Percentiles rank a stretch among this genome's conserved stretches.
These are phyloP conservation scores for Sparus aurata DNA, from an alignment of 2,797 vertebrate species.

Conservation along the genomic window DNA sequence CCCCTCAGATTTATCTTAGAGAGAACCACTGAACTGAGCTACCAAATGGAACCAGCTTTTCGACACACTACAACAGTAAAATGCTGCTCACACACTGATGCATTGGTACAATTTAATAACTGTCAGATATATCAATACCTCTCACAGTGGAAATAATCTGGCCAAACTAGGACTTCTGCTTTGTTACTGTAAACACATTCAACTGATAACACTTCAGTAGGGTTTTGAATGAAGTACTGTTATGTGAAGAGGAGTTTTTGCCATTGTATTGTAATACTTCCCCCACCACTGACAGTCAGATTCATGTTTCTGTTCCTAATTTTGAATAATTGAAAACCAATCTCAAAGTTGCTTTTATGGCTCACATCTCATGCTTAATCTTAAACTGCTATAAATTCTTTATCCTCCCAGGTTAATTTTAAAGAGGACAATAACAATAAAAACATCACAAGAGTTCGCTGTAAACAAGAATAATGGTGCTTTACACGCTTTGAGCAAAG, in stretches of 20 bases:
- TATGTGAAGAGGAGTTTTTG: too few species aligned
- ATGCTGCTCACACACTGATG: background rate
- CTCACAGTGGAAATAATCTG: background rate
- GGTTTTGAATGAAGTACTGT: too few species aligned
- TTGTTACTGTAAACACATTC: too few species aligned
- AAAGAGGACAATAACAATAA: constrained; percentile 25
- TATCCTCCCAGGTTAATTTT: constrained; percentile 33
- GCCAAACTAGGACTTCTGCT: background rate
- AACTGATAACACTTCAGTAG: background rate
- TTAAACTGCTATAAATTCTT: constrained; percentile 12
- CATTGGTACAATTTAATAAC: background rate
- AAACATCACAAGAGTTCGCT: constrained; percentile 34
- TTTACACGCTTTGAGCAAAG: constrained; percentile 44
- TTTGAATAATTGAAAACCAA: constrained; percentile 6
- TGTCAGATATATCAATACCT: background rate
- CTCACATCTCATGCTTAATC: background rate
- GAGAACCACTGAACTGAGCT: background rate
- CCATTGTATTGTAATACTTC: background rate
- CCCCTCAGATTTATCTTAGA: background rate
- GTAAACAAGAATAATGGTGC: constrained; percentile 63
- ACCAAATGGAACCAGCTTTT: background rate
- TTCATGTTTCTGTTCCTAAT: constrained; percentile 4
- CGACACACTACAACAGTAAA: background rate
- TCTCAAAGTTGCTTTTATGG: background rate
- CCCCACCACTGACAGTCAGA: background rate